A percentile compares a stretch with the other conserved stretches of the same genome.
Conservation (phyloP, 2,113 vertebrate species). For the Pionites leucogaster region DNA sequence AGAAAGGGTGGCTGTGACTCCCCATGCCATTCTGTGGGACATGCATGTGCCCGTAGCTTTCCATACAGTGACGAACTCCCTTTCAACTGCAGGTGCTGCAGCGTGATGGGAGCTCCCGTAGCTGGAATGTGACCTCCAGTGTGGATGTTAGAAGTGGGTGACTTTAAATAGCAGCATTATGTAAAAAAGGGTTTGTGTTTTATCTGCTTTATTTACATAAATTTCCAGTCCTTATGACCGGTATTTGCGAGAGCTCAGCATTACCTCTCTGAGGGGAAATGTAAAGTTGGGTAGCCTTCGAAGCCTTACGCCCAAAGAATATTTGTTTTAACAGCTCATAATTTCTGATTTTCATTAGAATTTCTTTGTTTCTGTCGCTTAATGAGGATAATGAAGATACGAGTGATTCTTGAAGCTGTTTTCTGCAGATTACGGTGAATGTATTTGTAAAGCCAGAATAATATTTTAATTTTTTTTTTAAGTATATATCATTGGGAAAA, state of each 20-base stretch:
- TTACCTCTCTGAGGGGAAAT: neutral
- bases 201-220: neutral
- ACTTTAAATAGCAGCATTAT: neutral
- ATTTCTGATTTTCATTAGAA: neutral
- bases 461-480: neutral
- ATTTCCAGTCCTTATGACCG: neutral
- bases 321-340: neutral
- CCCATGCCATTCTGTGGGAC: fast-evolving
- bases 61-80: neutral
- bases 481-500: neutral
- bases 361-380: neutral
- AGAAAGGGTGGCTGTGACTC: neutral
- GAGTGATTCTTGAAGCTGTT: neutral
- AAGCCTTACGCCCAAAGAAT: neutral
- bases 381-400: neutral
- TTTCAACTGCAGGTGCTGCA: neutral
- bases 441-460: neutral
- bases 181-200: neutral
- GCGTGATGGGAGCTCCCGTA: fast-evolving
- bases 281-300: neutral
- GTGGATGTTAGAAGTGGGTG: neutral
- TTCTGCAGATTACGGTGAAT: neutral
- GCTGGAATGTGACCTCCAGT: neutral
- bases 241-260: neutral
- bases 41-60: fast-evolving